Base-by-base conservation (phyloP, 2,888 invertebrate genomes). In the Hemicrepidius hirtus region DNA sequence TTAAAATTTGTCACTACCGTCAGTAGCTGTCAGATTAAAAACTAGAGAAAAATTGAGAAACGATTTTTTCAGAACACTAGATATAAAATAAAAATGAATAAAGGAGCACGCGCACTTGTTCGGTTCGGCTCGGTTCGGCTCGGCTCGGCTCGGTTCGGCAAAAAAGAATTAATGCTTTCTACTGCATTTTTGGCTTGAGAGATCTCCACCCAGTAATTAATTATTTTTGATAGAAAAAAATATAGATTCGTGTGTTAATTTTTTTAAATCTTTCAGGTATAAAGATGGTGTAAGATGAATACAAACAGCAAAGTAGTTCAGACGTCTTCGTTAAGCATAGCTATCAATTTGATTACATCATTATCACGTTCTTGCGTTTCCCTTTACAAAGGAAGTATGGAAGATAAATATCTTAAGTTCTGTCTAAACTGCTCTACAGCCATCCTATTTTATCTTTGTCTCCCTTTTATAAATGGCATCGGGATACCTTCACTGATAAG, bases 341-440 rank as follows among this genome's bases (percentile, higher is more conserved):
- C 76, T 74, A 74, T 77, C 76, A 74, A 78, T 77, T 77, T 78
- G 75, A 78, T 77, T 78, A 77, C 76, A 73, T 75, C 78, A 75
- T 78, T 77, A 78, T 77, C 77, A 76, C 75, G 76, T 76, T 73
- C 73, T 77, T 76, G 72, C 72, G 71, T 74, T 78, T 75, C 77
- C 71, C 60, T 74, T 78, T 74, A 59, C 64, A 65, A 24, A 71
- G 49, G 69, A 59, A 68, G 63, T 44, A 66, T 64, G 57, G 66
- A 75, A 76, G 76, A 76, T 75, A 75, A 75, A 76, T 76, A 71
- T 74, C 75, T 75, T 67, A 60, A 76, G 68, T 21, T 16, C 13
- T 24, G 53, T 53, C 49, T 57, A 41, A 59, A 59, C 41, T 40
- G 21, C 35, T 21, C 35, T 12, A 57, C 37, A 37, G n/a, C 13